Evolutionary conservation across 2,797 vertebrate species (phyloP).

Genomic region (Pelochelys cantorii): DNA sequence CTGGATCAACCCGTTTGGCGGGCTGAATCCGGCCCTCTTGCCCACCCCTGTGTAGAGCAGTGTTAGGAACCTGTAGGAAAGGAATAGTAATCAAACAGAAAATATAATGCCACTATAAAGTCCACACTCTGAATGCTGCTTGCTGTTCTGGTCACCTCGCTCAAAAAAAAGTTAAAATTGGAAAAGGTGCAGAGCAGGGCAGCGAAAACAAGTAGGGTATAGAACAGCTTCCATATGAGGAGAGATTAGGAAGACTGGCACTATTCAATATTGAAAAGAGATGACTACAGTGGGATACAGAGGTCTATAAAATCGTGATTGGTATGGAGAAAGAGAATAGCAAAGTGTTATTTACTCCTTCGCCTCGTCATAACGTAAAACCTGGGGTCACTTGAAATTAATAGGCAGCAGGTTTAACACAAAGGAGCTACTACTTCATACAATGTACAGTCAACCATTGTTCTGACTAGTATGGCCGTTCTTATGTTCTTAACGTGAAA

Average conservation of each 20-base stretch:
- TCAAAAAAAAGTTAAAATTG: not conserved
- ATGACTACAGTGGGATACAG: not conserved
- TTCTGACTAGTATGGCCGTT: not conserved
- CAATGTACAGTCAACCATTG: not conserved
- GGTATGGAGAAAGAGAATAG: not conserved
- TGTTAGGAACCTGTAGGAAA: too few relatives aligned
- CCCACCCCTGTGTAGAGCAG: not conserved
- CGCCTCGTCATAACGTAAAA: not conserved
- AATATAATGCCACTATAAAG: not conserved
- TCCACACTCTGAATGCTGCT: not conserved
- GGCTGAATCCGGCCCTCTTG: too few relatives aligned
- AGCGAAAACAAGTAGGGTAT: not conserved
- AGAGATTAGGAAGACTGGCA: not conserved
- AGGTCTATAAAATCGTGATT: not conserved
- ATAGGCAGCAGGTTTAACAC: not conserved
- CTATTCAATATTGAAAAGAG: not conserved
- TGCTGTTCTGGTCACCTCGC: not conserved
- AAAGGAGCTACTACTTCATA: not conserved
- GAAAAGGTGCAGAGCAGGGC: not conserved
- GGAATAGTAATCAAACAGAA: not conserved
- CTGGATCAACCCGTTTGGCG: too few relatives aligned
- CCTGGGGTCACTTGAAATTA: not conserved
- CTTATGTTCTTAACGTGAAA: not conserved
- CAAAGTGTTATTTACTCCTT: not conserved
- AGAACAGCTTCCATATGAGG: not conserved